phyloP scores from a whole-genome alignment of 2,113 vertebrate species.

The Tricholaema leucomelas region DNA sequence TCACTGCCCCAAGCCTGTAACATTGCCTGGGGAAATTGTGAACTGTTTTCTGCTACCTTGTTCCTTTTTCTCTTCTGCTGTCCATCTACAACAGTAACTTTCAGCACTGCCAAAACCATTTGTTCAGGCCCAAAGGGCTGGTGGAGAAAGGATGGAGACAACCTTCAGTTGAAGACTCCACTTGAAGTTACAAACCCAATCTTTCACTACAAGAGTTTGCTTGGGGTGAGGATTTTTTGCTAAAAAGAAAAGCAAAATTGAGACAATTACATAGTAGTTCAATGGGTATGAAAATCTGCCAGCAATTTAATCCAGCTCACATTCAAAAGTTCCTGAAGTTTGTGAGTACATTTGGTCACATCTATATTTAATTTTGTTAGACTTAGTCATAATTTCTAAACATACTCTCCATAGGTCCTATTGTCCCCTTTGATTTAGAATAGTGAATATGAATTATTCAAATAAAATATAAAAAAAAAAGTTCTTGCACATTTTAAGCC shows the following conservation, averaged over 20 bases:
- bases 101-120: background rate
- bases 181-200: background rate
- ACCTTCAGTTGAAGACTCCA: background rate
- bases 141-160: fast-evolving
- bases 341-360: conserved; percentile 30
- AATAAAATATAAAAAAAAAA: conserved; percentile 48
- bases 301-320: conserved; percentile 14
- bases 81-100: background rate
- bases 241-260: background rate
- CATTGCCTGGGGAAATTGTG: no score
- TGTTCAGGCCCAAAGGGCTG: fast-evolving
- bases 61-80: background rate
- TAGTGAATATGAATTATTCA: conserved; percentile 58
- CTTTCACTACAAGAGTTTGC: background rate
- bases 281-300: background rate
- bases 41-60: background rate
- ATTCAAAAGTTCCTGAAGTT: conserved; percentile 19
- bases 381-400: conserved; percentile 61
- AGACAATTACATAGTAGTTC: background rate
- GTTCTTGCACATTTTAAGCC: conserved; percentile 55
- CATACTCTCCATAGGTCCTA: background rate
- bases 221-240: background rate
- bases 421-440: conserved; percentile 43
- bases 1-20: no score
- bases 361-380: conserved; percentile 65